A percentile compares a stretch with the other conserved stretches of the same genome.
These are phyloP conservation scores for Sebastes diaconus DNA, from an alignment of 2,797 vertebrate genomes.

Conservation along the genomic window DNA sequence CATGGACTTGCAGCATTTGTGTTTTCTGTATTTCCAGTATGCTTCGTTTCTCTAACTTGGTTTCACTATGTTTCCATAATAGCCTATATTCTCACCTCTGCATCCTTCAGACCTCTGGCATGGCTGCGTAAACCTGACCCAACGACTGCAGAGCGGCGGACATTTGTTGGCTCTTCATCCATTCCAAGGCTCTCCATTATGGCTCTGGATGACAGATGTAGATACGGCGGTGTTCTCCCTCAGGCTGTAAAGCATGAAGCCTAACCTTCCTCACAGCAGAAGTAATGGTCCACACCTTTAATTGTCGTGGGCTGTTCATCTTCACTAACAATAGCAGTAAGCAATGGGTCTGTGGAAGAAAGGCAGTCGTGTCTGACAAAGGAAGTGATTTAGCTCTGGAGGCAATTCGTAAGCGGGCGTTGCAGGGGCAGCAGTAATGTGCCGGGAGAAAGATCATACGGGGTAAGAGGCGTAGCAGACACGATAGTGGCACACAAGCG, in stretches of 20 bases:
- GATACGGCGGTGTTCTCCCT: constrained; percentile 68
- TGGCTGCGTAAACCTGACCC: constrained; percentile 37
- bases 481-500: constrained; percentile 56
- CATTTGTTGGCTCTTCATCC: constrained; percentile 65
- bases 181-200: constrained; percentile 68
- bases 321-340: constrained; percentile 85
- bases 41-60: background rate
- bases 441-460: constrained; percentile 61
- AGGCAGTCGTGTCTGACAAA: constrained; percentile 79
- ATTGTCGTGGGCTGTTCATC: constrained; percentile 84
- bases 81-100: constrained; percentile 1
- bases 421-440: constrained; percentile 71
- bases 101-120: constrained; percentile 12
- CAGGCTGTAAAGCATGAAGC: constrained; percentile 76
- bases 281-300: constrained; percentile 87
- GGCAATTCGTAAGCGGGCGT: constrained; percentile 68
- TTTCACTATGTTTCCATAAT: constrained; percentile 5
- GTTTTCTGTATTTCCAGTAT: background rate
- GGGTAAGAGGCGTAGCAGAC: constrained; percentile 59
- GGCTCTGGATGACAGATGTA: constrained; percentile 68
- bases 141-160: constrained; percentile 17
- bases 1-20: background rate
- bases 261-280: constrained; percentile 78
- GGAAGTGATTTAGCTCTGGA: constrained; percentile 80
- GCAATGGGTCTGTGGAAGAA: constrained; percentile 77